Evolutionary conservation across 2,888 invertebrate species (phyloP), one percentile per base, ranked within the genome.

Genomic region (Chymomyza fuscimana): DNA sequence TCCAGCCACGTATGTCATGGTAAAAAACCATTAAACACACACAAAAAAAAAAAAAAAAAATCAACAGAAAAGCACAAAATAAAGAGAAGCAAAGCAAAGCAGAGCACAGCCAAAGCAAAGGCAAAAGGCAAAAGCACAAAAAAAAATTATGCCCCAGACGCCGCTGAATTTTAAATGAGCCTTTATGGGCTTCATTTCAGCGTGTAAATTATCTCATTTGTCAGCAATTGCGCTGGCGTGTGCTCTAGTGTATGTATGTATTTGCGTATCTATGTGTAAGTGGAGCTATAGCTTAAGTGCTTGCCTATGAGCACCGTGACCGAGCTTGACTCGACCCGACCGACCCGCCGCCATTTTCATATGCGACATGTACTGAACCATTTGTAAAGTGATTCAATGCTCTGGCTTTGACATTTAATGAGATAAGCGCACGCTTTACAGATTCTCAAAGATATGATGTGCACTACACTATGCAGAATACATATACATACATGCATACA

Each of bases 121-220:
- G 16, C 10, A 63, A 22, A 22, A 59, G 12, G 5, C 3, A 52
- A 71, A 56, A 67, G 62, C 40, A 70, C 32, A 56, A 71, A 72
- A 77, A 84, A 85, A 86, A 86, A 86, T 86, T 87, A 86, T 86
- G 85, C 85, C 85, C 85, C 82, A 86, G 85, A 86, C 85, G 87
- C 88, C 88, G 88, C 86, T 88, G 85, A 86, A 86, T 86, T 88
- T 86, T 86, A 86, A 86, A 88, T 88, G 85, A 88, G 85, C 87
- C 88, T 86, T 86, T 86, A 86, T 86, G 85, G 88, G 85, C 85
- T 86, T 88, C 85, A 86, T 86, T 86, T 87, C 86, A 86, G 85
- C 85, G 85, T 86, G 85, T 86, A 86, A 86, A 86, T 86, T 86
- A 86, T 86, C 85, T 86, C 85, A 86, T 86, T 86, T 86, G 85